These are phyloP conservation scores for Diadumene lineata DNA, from an alignment of 92 coral and sea anemone genomes.

Conservation along the genomic window DNA sequence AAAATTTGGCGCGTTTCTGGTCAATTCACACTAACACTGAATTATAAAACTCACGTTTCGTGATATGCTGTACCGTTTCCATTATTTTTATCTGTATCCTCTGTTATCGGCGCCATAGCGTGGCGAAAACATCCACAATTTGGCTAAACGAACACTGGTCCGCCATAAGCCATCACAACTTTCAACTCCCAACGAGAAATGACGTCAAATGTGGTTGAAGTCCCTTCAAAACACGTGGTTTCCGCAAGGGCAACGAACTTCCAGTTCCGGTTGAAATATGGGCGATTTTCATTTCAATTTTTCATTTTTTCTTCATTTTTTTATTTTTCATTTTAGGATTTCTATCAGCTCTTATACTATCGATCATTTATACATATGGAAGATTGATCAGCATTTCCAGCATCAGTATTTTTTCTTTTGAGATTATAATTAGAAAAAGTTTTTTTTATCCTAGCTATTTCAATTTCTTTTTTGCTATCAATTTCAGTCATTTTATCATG, in stretches of 20 bases:
- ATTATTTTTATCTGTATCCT: slow-evolving; percentile 47
- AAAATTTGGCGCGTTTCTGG: neutral
- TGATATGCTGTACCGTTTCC: slow-evolving; percentile 23
- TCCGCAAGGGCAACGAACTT: neutral
- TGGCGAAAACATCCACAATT: slow-evolving; percentile 30
- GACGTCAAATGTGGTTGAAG: slow-evolving; percentile 35
- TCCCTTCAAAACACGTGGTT: slow-evolving; percentile 32
- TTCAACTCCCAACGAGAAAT: slow-evolving; percentile 14
- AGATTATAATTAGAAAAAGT: too few relatives aligned
- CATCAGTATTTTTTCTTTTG: too few relatives aligned
- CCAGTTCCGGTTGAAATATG: slow-evolving; percentile 9
- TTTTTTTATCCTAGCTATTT: too few relatives aligned
- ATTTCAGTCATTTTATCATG: too few relatives aligned
- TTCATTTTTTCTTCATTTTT: neutral
- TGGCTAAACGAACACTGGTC: neutral
- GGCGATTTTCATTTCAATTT: neutral
- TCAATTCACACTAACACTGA: neutral
- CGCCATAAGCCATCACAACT: slow-evolving; percentile 17
- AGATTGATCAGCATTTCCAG: too few relatives aligned
- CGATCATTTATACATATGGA: too few relatives aligned
- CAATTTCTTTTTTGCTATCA: too few relatives aligned
- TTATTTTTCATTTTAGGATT: neutral
- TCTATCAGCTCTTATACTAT: too few relatives aligned
- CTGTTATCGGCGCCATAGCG: slow-evolving; percentile 66
- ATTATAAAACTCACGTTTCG: slow-evolving; percentile 39